Evolutionary conservation across 1,140 invertebrate genomes (phyloP), one percentile per base, ranked within the genome.

Genomic region (Aphaenogaster rudis): DNA sequence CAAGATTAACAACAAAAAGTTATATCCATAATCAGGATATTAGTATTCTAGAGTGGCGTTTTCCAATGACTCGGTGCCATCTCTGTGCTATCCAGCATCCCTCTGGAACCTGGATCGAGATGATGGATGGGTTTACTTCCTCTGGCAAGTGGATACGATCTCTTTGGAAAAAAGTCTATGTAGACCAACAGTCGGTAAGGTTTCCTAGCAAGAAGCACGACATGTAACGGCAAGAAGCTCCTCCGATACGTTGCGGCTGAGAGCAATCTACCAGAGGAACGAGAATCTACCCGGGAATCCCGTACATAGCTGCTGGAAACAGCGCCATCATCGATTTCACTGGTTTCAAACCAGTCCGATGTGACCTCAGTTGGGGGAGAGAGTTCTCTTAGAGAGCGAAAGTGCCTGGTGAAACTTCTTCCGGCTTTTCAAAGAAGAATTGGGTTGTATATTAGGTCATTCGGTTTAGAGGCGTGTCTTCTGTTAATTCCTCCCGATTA

Each of bases 181-280:
- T 21, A n/a, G 45, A 90, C 89, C 89, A 64, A 54, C 89, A 39
- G 89, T 90, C 89, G 89, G 89, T 90, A 90, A 90, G 72, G 66
- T 66, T 48, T 72, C 71, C 28, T 39, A 39, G 50, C 54, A 86
- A 81, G 84, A 50, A 81, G n/a, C 69, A 71, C 59, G 61, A 76
- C 42, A n/a, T 28, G 7, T 42, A 80, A 69, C 63, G 13, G 74
- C 88, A 77, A 61, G 52, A 87, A 63, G 28, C 89, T 90, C 89
- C 45, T 84, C 59, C 85, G 89, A 90, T 90, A 90, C 66, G 72
- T 59, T 78, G 39, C 17, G 59, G 52, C 72, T 36, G 54, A 50
- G 88, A 82, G 85, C 66, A 67, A 74, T 87, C 15, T 71, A 71
- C 63, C 66, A 50, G 66, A 69, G 66, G 21, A 28, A 69, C 66